Percentiles rank a stretch among this genome's conserved stretches.
Conservation (phyloP, 2,113 vertebrate species). For the Mormoops blainvillei region DNA sequence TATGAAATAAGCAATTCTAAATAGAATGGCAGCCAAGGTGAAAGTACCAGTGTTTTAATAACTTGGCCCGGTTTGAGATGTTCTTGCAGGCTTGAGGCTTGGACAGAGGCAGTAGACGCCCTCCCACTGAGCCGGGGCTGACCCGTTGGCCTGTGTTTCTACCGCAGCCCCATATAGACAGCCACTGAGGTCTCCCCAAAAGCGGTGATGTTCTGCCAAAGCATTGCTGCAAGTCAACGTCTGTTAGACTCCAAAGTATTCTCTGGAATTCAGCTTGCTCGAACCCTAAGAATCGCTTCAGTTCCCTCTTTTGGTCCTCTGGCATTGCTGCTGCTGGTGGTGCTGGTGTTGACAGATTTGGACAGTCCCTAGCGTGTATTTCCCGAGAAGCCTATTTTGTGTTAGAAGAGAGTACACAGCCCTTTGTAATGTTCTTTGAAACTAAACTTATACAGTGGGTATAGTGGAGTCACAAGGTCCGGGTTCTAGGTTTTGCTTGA, state of each 20-base stretch:
- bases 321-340: background rate
- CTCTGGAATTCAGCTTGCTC: background rate
- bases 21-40: background rate
- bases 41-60: background rate
- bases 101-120: accelerated
- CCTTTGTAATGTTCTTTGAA: background rate
- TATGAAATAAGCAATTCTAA: background rate
- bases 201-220: accelerated
- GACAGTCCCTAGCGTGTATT: background rate
- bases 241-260: background rate
- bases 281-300: background rate
- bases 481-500: background rate
- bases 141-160: accelerated
- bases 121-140: background rate
- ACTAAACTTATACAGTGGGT: background rate
- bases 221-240: background rate
- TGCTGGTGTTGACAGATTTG: background rate
- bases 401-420: background rate
- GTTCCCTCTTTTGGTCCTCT: background rate
- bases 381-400: background rate
- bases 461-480: background rate
- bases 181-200: background rate
- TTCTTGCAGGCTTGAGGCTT: background rate
- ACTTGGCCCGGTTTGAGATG: background rate
- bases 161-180: accelerated